These are phyloP conservation scores for Dugesia japonica DNA, from an alignment of 2,888 invertebrate genomes.

Conservation along the genomic window DNA sequence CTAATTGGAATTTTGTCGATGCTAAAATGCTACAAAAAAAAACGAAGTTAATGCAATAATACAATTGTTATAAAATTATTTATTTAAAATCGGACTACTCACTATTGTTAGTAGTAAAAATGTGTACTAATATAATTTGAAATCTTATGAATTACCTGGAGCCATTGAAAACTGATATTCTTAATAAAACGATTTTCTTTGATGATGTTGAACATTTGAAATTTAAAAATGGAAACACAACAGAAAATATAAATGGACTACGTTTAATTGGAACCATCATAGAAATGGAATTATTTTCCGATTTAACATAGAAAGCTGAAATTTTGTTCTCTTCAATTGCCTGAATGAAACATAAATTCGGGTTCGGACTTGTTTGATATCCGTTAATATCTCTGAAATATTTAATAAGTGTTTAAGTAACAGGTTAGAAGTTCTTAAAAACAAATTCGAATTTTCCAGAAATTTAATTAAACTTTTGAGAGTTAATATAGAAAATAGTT, in stretches of 20 bases:
- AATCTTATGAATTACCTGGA: no score
- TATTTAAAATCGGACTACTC: no score
- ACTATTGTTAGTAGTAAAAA: no score
- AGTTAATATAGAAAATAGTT: no score
- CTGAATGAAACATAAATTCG: neutral
- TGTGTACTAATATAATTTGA: no score
- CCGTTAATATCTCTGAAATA: neutral
- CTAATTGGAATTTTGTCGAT: neutral
- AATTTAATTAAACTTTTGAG: no score
- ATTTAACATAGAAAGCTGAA: neutral
- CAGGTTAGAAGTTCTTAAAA: no score
- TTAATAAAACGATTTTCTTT: neutral
- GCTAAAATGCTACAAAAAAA: neutral
- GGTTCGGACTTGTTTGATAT: neutral
- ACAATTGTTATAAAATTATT: no score
- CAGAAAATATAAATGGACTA: neutral
- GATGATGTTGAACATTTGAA: constrained; percentile 4
- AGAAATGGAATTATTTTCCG: neutral
- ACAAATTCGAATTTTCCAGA: no score
- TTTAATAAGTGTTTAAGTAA: no score
- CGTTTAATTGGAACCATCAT: neutral
- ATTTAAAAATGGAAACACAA: constrained; percentile 13
- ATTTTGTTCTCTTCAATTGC: neutral
- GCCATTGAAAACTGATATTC: neutral
- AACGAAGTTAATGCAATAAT: no score